Evolutionary conservation across 1,140 invertebrate genomes (phyloP).

Genomic region (Campoletis sonorensis): DNA sequence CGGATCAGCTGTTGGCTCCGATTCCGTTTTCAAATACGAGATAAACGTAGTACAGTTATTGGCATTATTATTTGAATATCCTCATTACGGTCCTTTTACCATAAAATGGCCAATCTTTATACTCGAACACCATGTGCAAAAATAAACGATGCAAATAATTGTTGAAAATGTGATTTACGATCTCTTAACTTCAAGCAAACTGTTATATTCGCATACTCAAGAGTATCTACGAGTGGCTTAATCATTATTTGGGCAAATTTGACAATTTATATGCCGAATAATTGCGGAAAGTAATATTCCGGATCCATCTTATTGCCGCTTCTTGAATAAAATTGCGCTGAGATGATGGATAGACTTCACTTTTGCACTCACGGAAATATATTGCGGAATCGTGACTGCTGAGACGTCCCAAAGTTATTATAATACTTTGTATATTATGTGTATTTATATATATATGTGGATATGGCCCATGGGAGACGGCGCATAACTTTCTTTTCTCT

Average conservation of each 20-base stretch:
- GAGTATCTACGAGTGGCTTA: not conserved
- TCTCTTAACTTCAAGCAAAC: constrained; percentile 4
- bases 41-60: not conserved
- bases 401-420: constrained; percentile 1
- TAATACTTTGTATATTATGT: not conserved
- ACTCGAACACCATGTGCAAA: not conserved
- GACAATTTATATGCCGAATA: constrained; percentile 22
- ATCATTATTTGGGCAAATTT: constrained; percentile 33
- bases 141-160: constrained; percentile 34
- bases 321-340: not conserved
- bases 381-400: constrained; percentile 25
- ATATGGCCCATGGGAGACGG: constrained; percentile 5
- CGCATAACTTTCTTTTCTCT: constrained; percentile 35
- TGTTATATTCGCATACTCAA: not conserved
- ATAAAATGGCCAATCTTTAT: not conserved
- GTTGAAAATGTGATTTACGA: constrained; percentile 15
- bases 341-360: constrained; percentile 20
- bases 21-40: not conserved
- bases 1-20: not conserved
- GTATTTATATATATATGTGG: not conserved
- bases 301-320: not conserved
- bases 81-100: not conserved
- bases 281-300: not conserved
- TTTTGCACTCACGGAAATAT: constrained; percentile 14
- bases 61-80: not conserved